Conservation (phyloP, 2,888 invertebrate species). For the Cosmopolites sordidus region DNA sequence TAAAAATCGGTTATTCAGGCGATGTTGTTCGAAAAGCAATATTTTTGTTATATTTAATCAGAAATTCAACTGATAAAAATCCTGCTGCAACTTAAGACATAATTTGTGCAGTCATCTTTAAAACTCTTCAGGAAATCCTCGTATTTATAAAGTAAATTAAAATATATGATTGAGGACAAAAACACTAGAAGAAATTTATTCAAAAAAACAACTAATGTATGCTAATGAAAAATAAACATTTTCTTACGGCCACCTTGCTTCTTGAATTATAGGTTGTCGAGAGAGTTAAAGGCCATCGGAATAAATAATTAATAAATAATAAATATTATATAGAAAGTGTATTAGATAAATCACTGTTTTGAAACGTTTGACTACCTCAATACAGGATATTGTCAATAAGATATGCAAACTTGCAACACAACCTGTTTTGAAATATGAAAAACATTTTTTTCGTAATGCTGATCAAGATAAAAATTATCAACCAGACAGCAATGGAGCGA, state of each 20-base stretch:
- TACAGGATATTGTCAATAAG: conserved; percentile 2
- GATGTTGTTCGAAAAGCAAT: too few relatives aligned
- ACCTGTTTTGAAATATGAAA: neutral
- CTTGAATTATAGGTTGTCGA: neutral
- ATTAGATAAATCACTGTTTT: neutral
- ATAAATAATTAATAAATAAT: conserved; percentile 1
- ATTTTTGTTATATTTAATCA: too few relatives aligned
- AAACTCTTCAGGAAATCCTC: too few relatives aligned
- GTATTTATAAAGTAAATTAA: too few relatives aligned
- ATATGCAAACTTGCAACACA: conserved; percentile 1
- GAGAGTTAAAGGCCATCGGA: neutral
- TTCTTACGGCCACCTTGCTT: neutral
- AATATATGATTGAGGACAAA: too few relatives aligned
- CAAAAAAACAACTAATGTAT: too few relatives aligned
- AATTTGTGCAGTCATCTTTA: too few relatives aligned
- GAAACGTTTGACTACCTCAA: neutral
- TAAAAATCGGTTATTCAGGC: too few relatives aligned
- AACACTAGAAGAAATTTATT: too few relatives aligned
- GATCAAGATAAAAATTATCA: neutral
- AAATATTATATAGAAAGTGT: conserved; percentile 1
- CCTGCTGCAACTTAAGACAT: too few relatives aligned
- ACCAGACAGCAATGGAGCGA: too few relatives aligned
- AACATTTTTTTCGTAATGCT: neutral
- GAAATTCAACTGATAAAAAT: too few relatives aligned
- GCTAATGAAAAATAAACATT: neutral